phyloP scores from a whole-genome alignment of 2,888 invertebrate genomes.

The Andrena trimmerana region DNA sequence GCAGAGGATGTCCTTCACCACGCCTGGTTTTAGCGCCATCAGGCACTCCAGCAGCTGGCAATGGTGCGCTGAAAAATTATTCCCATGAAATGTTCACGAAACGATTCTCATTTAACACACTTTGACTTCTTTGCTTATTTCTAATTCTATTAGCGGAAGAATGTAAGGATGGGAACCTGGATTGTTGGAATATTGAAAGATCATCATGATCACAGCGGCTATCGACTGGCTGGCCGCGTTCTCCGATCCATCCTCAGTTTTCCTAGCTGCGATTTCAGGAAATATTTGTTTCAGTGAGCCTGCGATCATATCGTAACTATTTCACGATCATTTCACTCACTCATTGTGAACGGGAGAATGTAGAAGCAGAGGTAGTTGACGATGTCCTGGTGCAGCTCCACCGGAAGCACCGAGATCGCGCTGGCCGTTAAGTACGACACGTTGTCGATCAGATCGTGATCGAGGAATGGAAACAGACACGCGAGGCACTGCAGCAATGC shows the following conservation, averaged over 20 bases:
- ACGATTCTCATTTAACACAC: no score
- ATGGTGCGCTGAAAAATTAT: slow-evolving; percentile 91
- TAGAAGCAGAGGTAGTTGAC: slow-evolving; percentile 98
- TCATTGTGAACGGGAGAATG: slow-evolving; percentile 97
- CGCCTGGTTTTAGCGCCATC: slow-evolving; percentile 96
- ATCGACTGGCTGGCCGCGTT: slow-evolving; percentile 94
- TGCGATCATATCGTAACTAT: not conserved
- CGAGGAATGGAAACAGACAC: slow-evolving; percentile 97
- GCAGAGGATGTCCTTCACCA: slow-evolving; percentile 96
- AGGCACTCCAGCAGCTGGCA: slow-evolving; percentile 98
- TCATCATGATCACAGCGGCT: slow-evolving; percentile 98
- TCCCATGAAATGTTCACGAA: no score
- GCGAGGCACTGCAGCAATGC: slow-evolving; percentile 97
- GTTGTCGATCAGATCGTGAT: slow-evolving; percentile 97
- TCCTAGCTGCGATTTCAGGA: slow-evolving; percentile 87
- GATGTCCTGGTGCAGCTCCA: slow-evolving; percentile 96
- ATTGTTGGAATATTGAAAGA: slow-evolving; percentile 97
- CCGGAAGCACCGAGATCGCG: slow-evolving; percentile 96
- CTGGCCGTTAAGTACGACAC: slow-evolving; percentile 97
- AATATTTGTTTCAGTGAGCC: not conserved
- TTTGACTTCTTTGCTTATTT: no score
- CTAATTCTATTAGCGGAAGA: not conserved
- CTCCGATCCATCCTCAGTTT: slow-evolving; percentile 91
- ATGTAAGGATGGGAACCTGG: slow-evolving; percentile 87
- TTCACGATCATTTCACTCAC: slow-evolving; percentile 87